Evolutionary conservation across 2,888 invertebrate genomes (phyloP), one percentile per base, ranked within the genome.

Genomic region (Coenonympha glycerion): DNA sequence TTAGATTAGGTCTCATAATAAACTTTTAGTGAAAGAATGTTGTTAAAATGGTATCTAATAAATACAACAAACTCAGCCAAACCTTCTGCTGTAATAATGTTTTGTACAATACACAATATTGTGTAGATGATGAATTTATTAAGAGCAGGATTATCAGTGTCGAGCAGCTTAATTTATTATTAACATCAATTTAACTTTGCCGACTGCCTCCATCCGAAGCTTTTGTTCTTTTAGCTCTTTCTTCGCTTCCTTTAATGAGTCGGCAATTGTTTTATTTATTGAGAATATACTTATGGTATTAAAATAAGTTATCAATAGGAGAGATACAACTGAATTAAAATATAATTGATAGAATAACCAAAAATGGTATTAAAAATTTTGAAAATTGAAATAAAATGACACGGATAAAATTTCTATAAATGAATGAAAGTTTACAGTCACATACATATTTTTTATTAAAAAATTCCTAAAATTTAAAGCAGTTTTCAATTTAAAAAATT

Each of bases 121-220:
- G 18, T 47, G 15, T 30, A 9, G 30, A 2, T 50, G 40, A 54
- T 51, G 44, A 54, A 39, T 50, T 53, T 47, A 54, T 50, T 40
- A 51, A 47, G 47, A 40, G 21, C n/a, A 34, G 19, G 39, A 50
- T 50, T 54, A 54, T 54, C 54, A 22, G 44, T 47, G 40, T 44
- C 31, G 44, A 47, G 24, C 54, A 54, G 51, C 54, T 51, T 34
- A 40, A 44, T n/a, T n/a, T n/a, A 50, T 44, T 39, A 30, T 33
- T 41, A 53, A 41, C 42, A 41, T 40, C 33, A 39, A 53, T 53
- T 49, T 47, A 54, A 54, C 54, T 54, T 54, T 34, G 39, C 13
- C 47, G 41, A 33, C 24, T 41, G 26, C 41, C 28, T 9, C 21
- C 30, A 47, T 31, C 53, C 37, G 6, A 21, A 26, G 41, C 30